A percentile compares a stretch with the other conserved stretches of the same genome.
These are phyloP conservation scores for Trididemnum clinides DNA, from an alignment of 23 tunicate genomes.

Conservation along the genomic window DNA sequence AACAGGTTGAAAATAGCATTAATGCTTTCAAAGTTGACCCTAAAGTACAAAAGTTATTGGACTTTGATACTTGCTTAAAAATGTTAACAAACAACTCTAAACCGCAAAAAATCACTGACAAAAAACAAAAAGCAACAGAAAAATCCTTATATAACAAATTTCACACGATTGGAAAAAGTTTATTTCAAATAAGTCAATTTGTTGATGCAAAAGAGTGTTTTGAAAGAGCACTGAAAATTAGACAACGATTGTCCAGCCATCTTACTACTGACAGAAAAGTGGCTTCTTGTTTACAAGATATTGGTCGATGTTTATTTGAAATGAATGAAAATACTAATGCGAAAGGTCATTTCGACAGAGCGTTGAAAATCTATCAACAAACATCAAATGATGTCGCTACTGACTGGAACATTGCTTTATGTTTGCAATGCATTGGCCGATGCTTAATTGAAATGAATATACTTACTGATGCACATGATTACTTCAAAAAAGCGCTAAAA, in stretches of 20 bases:
- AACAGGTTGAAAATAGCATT: neutral
- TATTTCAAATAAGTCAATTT: neutral
- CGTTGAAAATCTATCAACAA: neutral
- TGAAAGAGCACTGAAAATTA: neutral
- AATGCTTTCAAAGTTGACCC: neutral
- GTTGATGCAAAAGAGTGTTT: neutral
- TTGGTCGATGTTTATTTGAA: neutral
- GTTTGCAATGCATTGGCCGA: neutral
- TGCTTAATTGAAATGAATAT: neutral
- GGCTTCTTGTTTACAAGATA: neutral
- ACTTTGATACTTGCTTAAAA: neutral
- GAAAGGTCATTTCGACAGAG: neutral
- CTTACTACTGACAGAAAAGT: too few relatives aligned
- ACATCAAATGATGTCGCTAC: neutral
- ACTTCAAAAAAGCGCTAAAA: neutral
- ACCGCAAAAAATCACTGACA: neutral
- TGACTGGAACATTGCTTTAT: neutral
- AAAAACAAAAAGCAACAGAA: neutral
- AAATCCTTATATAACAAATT: neutral
- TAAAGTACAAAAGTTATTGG: neutral
- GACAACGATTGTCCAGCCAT: too few relatives aligned
- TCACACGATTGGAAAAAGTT: neutral
- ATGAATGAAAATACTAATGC: neutral
- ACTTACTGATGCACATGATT: neutral
- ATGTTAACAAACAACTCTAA: neutral